Conservation (phyloP, 2,113 vertebrate species). For the Pseudopodoces humilis region DNA sequence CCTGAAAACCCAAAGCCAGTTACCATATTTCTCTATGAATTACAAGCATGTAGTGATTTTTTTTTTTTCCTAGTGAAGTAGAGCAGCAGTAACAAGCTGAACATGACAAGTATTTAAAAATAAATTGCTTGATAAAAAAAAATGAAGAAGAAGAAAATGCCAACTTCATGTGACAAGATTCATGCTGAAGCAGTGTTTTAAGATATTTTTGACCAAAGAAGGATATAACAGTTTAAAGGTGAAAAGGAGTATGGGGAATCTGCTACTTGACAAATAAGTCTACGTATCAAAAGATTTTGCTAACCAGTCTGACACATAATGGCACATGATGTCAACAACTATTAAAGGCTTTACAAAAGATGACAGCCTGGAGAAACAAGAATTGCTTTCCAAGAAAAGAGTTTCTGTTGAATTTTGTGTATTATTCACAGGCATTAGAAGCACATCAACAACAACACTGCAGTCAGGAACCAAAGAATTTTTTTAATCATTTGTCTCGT, state of each 20-base stretch:
- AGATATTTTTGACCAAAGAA: slow-evolving; percentile 38
- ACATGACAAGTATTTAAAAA: slow-evolving; percentile 74
- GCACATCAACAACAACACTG: not conserved
- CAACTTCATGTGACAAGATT: not conserved
- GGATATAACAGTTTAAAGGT: slow-evolving; percentile 44
- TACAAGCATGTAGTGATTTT: not conserved
- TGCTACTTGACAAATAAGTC: slow-evolving; percentile 71
- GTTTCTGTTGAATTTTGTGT: slow-evolving; percentile 32
- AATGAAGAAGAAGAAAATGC: not conserved
- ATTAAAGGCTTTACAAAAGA: slow-evolving; percentile 70
- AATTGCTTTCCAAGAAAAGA: slow-evolving; percentile 54
- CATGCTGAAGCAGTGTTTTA: not conserved
- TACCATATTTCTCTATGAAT: not conserved
- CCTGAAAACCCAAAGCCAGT: not conserved
- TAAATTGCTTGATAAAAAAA: slow-evolving; percentile 59
- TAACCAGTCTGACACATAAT: slow-evolving; percentile 70
- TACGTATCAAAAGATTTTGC: slow-evolving; percentile 67
- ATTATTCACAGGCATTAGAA: slow-evolving; percentile 31
- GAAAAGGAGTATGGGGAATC: slow-evolving; percentile 46
- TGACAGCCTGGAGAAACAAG: slow-evolving; percentile 65
- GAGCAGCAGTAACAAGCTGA: slow-evolving; percentile 67
- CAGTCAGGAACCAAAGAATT: not conserved
- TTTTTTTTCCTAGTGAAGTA: slow-evolving; percentile 52
- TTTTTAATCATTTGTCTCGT: not conserved
- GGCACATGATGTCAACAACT: slow-evolving; percentile 66